Evolutionary conservation across 2,888 invertebrate species (phyloP).

Genomic region (Hemithea aestivaria): DNA sequence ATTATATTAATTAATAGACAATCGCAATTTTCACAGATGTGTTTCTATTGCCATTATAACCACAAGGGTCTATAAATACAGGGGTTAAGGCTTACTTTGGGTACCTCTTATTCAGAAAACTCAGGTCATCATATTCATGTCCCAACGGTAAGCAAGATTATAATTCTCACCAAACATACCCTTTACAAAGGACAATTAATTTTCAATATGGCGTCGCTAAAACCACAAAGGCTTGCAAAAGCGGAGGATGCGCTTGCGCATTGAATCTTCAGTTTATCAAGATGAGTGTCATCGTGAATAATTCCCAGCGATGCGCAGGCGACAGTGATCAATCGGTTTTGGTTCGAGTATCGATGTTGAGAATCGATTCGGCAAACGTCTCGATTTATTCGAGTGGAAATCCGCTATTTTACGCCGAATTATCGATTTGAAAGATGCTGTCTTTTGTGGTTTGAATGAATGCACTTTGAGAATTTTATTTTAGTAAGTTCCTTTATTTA

Average conservation of each 20-base stretch:
- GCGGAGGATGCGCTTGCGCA: conserved; percentile 32
- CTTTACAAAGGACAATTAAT: conserved; percentile 18
- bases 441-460: conserved; percentile 1
- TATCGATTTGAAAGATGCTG: conserved; percentile 8
- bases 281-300: conserved; percentile 62
- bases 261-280: conserved; percentile 53
- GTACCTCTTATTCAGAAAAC: too few species aligned
- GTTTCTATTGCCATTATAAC: too few species aligned
- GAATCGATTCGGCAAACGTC: conserved; percentile 35
- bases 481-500: too few species aligned
- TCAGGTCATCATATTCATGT: too few species aligned
- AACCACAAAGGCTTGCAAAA: conserved; percentile 24
- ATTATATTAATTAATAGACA: too few species aligned
- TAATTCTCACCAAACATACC: conserved; percentile 3
- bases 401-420: conserved; percentile 32
- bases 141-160: too few species aligned
- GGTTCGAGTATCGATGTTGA: conserved; percentile 40
- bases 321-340: conserved; percentile 71
- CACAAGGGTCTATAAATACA: too few species aligned
- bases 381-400: conserved; percentile 44
- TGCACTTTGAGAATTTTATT: too few species aligned
- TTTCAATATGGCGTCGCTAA: conserved; percentile 20
- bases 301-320: conserved; percentile 49
- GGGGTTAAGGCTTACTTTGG: too few species aligned
- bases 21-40: too few species aligned